These are phyloP conservation scores for Phrynocephalus versicolor DNA, from an alignment of 2,113 vertebrate genomes.

Conservation along the genomic window DNA sequence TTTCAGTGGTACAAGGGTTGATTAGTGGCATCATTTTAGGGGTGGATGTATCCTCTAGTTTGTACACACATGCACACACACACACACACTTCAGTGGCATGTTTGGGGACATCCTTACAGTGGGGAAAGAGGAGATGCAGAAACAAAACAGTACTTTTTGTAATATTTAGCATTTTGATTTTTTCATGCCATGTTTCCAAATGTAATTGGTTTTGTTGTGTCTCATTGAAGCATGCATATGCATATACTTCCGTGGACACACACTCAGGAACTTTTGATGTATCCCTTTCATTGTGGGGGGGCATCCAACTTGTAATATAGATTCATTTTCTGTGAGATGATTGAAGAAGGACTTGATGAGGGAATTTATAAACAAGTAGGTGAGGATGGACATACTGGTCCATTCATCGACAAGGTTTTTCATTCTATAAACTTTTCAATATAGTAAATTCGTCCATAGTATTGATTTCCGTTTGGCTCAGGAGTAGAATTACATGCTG, in stretches of 20 bases:
- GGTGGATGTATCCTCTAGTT: background rate
- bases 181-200: background rate
- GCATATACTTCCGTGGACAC: too few species aligned
- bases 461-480: background rate
- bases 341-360: background rate
- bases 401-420: background rate
- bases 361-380: background rate
- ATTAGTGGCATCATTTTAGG: background rate
- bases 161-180: background rate
- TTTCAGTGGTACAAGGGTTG: background rate
- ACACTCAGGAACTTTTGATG: background rate
- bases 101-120: background rate
- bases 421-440: background rate
- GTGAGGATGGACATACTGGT: background rate
- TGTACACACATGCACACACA: too few species aligned
- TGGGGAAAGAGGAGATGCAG: background rate
- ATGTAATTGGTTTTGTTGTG: slow-evolving; percentile 15
- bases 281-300: background rate
- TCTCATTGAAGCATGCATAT: background rate
- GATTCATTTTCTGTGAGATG: background rate
- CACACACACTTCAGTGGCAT: background rate
- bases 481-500: background rate
- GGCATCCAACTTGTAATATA: background rate
- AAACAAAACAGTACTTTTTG: background rate
- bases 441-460: background rate